phyloP scores from a whole-genome alignment of 2,113 vertebrate genomes.

The Argyrosomus japonicus region DNA sequence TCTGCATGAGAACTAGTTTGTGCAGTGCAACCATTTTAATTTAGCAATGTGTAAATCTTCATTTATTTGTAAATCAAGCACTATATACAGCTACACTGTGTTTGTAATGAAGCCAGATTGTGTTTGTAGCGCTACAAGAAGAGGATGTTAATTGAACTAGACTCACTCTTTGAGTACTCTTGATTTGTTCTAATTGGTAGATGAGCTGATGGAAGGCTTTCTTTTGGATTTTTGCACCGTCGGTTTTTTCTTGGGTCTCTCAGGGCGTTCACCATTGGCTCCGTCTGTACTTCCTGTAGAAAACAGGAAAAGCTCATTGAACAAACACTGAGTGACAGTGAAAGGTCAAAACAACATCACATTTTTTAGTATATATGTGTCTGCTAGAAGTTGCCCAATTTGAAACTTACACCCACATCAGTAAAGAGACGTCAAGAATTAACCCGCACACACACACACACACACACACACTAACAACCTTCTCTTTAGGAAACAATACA shows the following conservation, averaged over 20 bases:
- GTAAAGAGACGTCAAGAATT: conserved; percentile 7
- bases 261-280: conserved; percentile 79
- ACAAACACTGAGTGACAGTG: background rate
- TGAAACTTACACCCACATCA: conserved; percentile 23
- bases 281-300: conserved; percentile 80
- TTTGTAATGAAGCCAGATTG: background rate
- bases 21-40: background rate
- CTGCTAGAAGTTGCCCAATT: conserved; percentile 3
- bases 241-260: conserved; percentile 70
- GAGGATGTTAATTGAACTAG: background rate
- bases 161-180: conserved; percentile 79
- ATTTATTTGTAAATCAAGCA: background rate
- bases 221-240: conserved; percentile 69
- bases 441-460: background rate
- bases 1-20: background rate
- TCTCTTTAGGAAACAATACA: conserved; percentile 9
- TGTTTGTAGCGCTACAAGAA: background rate
- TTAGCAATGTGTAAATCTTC: background rate
- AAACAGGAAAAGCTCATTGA: conserved; percentile 6
- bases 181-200: conserved; percentile 77
- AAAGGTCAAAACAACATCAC: background rate
- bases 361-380: background rate
- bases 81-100: background rate
- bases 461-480: background rate
- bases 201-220: conserved; percentile 79